Conservation (phyloP, 2,113 vertebrate genomes). For the Phylloscopus whistleri region DNA sequence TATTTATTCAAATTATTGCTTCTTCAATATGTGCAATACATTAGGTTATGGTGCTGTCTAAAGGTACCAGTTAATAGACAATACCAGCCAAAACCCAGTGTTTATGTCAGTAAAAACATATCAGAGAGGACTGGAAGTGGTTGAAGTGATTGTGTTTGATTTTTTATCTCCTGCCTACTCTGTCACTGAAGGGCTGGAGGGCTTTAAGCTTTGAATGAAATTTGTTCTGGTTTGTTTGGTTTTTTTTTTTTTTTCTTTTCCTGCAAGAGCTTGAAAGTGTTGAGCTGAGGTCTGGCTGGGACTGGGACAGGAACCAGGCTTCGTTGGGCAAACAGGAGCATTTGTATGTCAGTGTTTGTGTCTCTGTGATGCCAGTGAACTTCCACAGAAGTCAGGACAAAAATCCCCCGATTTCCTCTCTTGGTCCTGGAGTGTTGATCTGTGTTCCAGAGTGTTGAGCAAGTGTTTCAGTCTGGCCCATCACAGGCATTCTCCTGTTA, state of each 20-base stretch:
- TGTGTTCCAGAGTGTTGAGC: background rate
- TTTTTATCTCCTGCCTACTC: background rate
- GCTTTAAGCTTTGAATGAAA: fast-evolving
- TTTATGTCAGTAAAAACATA: background rate
- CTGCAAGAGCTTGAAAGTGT: background rate
- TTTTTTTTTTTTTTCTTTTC: background rate
- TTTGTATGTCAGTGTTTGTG: background rate
- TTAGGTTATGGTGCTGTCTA: background rate
- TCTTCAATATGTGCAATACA: background rate
- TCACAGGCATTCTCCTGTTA: background rate
- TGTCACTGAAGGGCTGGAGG: background rate
- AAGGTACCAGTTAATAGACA: background rate
- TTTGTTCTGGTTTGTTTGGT: background rate
- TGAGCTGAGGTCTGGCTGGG: background rate
- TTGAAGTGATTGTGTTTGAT: background rate
- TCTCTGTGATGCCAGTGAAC: background rate
- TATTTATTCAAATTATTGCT: background rate
- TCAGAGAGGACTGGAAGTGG: background rate
- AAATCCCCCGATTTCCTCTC: background rate
- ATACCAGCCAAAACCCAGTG: background rate
- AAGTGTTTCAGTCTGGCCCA: background rate
- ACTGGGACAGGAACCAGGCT: background rate
- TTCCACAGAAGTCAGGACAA: background rate
- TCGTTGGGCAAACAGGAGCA: background rate
- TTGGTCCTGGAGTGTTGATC: background rate